Evolutionary conservation across 2,797 vertebrate genomes (phyloP).

Genomic region (Phataginus tricuspis): DNA sequence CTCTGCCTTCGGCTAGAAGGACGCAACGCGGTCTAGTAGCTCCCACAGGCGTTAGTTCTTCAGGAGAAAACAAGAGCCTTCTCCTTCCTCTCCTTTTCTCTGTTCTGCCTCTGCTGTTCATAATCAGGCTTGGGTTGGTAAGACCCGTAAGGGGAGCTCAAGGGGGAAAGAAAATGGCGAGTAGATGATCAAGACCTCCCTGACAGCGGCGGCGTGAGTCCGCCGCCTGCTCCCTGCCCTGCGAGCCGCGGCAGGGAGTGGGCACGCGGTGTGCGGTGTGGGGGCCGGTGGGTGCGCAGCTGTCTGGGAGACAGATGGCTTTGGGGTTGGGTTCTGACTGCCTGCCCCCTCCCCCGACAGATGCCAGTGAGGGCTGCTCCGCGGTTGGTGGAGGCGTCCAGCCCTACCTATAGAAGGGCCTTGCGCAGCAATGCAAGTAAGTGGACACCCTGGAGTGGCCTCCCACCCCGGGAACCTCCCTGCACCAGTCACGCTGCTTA

Average conservation of each 20-base stretch:
- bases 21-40: not conserved
- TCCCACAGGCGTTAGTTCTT: not conserved
- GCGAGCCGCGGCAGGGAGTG: not conserved
- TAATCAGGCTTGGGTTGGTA: not conserved
- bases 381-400: constrained; percentile 87
- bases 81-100: not conserved
- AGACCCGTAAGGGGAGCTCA: not conserved
- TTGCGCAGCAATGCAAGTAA: constrained; percentile 89
- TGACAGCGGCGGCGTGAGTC: too few species aligned
- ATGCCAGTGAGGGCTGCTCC: constrained; percentile 90
- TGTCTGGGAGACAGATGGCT: constrained; percentile 85
- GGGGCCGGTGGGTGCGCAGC: constrained; percentile 77
- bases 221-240: too few species aligned
- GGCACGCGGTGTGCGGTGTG: not conserved
- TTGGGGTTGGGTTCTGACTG: constrained; percentile 84
- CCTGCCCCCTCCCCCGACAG: constrained; percentile 92
- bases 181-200: too few species aligned
- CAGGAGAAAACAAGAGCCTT: not conserved
- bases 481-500: constrained; percentile 53
- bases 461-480: constrained; percentile 70
- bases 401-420: constrained; percentile 91
- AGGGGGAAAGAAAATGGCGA: not conserved
- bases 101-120: accelerated
- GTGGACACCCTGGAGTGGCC: constrained; percentile 83
- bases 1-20: not conserved